Conservation (phyloP, 1,140 invertebrate species). For the Penaeus vannamei region DNA sequence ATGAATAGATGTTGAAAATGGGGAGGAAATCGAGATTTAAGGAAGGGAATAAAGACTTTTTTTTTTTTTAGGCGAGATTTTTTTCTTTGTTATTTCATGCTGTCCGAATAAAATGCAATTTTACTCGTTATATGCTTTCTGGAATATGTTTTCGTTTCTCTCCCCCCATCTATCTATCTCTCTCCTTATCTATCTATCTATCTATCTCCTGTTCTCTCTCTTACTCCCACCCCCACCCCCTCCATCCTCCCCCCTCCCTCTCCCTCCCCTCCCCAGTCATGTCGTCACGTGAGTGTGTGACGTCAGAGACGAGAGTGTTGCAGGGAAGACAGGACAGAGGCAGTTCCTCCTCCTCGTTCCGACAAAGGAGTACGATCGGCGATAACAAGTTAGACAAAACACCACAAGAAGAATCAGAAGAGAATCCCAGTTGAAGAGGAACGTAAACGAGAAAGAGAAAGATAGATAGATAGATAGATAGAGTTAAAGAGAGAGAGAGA, state of each 20-base stretch:
- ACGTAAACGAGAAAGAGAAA: background rate
- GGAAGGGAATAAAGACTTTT: no score
- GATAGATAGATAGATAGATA: background rate
- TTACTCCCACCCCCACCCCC: background rate
- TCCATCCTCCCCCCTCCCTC: background rate
- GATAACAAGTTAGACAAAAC: no score
- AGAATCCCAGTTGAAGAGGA: background rate
- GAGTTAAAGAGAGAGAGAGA: conserved; percentile 17
- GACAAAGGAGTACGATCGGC: background rate
- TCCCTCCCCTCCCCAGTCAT: background rate
- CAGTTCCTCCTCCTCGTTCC: background rate
- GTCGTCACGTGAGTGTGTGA: background rate
- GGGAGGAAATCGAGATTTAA: no score
- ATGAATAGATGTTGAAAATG: no score
- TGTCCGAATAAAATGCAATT: no score
- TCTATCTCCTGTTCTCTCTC: background rate
- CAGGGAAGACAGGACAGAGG: no score
- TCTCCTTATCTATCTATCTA: background rate
- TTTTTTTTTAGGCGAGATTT: no score
- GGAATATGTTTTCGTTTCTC: background rate
- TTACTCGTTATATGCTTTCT: no score
- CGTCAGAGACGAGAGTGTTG: background rate
- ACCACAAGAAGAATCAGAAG: background rate
- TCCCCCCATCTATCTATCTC: background rate
- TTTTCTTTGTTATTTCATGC: no score